Base-by-base conservation (phyloP, 2,797 vertebrate genomes). In the Crypturellus tataupa region DNA sequence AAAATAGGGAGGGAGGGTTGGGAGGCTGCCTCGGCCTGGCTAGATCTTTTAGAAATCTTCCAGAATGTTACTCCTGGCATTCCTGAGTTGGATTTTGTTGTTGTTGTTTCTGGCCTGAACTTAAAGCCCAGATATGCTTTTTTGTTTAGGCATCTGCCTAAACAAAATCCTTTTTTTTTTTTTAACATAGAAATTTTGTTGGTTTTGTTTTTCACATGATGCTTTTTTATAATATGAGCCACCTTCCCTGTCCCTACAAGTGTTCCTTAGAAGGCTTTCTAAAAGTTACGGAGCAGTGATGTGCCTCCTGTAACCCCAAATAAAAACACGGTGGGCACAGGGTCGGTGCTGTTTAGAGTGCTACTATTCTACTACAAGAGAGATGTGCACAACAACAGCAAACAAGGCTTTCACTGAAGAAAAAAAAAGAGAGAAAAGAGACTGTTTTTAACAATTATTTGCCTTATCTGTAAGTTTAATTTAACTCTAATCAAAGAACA, bases 331-430 rank as follows among this genome's bases (percentile, higher is more conserved):
- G 16, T 33, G 6, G 23, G 9, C 46, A 19, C 37, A 69, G 16
- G 8, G 7, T 5, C 27, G 2, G 31, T 85, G 65, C 62, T 62
- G 15, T 27, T 37, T 33, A 19, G 5, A 58, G 5, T 58, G 13
- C 31, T 33, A 64, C 64, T 27, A 8, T 71, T 72, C 56, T 85
- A 15, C 21, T 39, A 23, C 79, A 87, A 85, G 18, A 51, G 4
- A 9, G 63, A 33, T 9, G 47, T 27, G 47, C 2, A 19, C 1
- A 39, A 16, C 1, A 39, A 16, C 2, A 35, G 0, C 58, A 72
- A 86, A 19, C 35, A 49, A 68, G 21, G 1, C 10, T 80, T 81
- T 73, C 17, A 35, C 3, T 69, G 23, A 5, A 46, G n/a, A 71
- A 56, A 79, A 71, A 11, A n/a, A 71, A 56, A 49, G 2, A 49